These are phyloP conservation scores for Tetraneura akinire DNA, from an alignment of 1,140 invertebrate genomes.

Conservation along the genomic window DNA sequence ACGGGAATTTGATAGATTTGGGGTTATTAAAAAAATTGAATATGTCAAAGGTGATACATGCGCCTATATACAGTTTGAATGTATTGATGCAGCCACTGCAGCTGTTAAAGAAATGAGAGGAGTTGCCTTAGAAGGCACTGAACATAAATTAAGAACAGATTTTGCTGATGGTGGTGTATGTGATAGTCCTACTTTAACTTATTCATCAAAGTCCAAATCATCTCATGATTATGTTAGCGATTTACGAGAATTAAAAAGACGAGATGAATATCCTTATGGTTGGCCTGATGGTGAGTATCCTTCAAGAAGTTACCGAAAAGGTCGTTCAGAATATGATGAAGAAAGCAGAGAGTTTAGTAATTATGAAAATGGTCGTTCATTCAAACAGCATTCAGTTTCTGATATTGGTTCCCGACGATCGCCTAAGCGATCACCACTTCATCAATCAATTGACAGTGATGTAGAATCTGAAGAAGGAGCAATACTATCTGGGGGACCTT, in stretches of 20 bases:
- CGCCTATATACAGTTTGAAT: slow-evolving; percentile 95
- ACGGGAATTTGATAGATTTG: slow-evolving; percentile 96
- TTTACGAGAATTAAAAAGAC: slow-evolving; percentile 59
- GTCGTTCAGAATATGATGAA: slow-evolving; percentile 66
- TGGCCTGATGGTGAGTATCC: slow-evolving; percentile 58
- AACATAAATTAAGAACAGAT: slow-evolving; percentile 83
- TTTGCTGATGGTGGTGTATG: slow-evolving; percentile 82
- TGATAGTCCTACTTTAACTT: slow-evolving; percentile 59
- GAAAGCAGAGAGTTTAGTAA: slow-evolving; percentile 62
- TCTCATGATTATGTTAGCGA: slow-evolving; percentile 66
- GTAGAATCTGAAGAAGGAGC: slow-evolving; percentile 72
- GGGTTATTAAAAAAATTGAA: slow-evolving; percentile 97
- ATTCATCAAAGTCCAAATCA: slow-evolving; percentile 64
- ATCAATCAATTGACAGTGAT: slow-evolving; percentile 74
- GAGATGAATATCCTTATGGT: slow-evolving; percentile 42
- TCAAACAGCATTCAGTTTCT: slow-evolving; percentile 47
- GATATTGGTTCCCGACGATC: slow-evolving; percentile 61
- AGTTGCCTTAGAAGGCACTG: slow-evolving; percentile 87
- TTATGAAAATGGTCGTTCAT: slow-evolving; percentile 47
- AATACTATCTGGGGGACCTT: slow-evolving; percentile 65
- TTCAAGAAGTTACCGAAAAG: slow-evolving; percentile 65
- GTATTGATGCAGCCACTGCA: slow-evolving; percentile 92
- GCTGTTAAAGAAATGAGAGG: slow-evolving; percentile 97
- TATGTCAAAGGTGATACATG: slow-evolving; percentile 90
- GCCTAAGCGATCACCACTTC: slow-evolving; percentile 70